Conservation (phyloP, 1,140 invertebrate genomes). For the Drosophila truncata region DNA sequence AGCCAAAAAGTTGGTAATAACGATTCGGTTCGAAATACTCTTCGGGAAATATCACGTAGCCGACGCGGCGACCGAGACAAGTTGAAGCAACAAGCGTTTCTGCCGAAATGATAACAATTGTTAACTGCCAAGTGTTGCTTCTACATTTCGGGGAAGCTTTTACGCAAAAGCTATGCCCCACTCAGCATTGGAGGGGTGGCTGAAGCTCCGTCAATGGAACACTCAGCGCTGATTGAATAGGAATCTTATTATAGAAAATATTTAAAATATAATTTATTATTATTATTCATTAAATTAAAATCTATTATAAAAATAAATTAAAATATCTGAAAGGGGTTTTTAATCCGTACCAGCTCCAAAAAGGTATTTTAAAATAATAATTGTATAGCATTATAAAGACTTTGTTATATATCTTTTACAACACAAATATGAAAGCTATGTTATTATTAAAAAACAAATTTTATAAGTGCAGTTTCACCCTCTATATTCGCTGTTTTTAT, state of each 20-base stretch:
- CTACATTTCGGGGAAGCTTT: slow-evolving; percentile 35
- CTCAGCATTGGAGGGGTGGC: neutral
- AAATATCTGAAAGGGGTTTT: no score
- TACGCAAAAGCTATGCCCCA: slow-evolving; percentile 36
- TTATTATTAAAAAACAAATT: no score
- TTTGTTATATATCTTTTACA: no score
- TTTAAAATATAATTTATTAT: neutral
- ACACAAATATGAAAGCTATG: no score
- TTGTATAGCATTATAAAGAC: no score
- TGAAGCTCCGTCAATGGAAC: slow-evolving; percentile 24
- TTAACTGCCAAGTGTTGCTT: slow-evolving; percentile 36
- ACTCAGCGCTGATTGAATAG: neutral
- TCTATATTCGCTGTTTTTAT: no score
- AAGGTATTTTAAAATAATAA: no score
- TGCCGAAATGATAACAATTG: slow-evolving; percentile 63
- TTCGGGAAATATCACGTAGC: slow-evolving; percentile 15
- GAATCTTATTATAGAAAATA: neutral
- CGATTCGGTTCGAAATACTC: neutral
- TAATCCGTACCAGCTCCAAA: no score
- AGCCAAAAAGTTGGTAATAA: slow-evolving; percentile 3
- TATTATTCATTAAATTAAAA: no score
- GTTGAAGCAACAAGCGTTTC: slow-evolving; percentile 72
- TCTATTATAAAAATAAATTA: no score
- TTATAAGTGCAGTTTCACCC: no score
- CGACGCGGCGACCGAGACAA: slow-evolving; percentile 17